Conservation (phyloP, 1,140 invertebrate genomes). For the Helicoverpa armigera region DNA sequence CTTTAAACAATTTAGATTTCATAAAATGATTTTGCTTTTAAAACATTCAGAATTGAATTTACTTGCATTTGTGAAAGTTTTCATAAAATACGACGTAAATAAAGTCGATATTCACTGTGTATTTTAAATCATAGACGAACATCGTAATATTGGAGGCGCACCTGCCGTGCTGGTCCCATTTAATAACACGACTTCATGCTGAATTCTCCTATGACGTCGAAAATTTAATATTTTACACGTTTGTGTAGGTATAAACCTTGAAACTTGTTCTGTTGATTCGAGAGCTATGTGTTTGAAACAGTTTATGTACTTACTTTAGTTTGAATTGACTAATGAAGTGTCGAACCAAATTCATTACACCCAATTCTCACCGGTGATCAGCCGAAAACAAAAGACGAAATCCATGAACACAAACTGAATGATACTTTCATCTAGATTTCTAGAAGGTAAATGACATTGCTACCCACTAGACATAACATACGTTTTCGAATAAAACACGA, state of each 20-base stretch:
- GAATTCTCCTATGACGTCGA: constrained; percentile 72
- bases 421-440: too few species aligned
- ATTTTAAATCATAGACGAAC: constrained; percentile 65
- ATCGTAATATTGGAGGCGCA: constrained; percentile 70
- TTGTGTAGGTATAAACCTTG: neutral
- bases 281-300: constrained; percentile 3
- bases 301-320: neutral
- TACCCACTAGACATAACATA: constrained; percentile 21
- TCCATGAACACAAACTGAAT: too few species aligned
- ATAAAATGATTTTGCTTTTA: too few species aligned
- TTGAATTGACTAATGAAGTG: neutral
- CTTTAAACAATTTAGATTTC: too few species aligned
- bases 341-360: too few species aligned
- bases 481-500: constrained; percentile 13
- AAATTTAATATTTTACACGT: constrained; percentile 72
- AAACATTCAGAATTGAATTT: neutral
- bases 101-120: constrained; percentile 45
- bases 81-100: constrained; percentile 30
- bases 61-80: neutral
- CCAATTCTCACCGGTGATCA: too few species aligned
- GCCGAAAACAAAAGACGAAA: too few species aligned
- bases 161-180: constrained; percentile 72
- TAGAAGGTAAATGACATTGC: too few species aligned
- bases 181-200: constrained; percentile 75
- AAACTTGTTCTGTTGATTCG: neutral